Evolutionary conservation across 2,797 vertebrate species (phyloP), one percentile per base, ranked within the genome.

Genomic region (Lerista edwardsae): DNA sequence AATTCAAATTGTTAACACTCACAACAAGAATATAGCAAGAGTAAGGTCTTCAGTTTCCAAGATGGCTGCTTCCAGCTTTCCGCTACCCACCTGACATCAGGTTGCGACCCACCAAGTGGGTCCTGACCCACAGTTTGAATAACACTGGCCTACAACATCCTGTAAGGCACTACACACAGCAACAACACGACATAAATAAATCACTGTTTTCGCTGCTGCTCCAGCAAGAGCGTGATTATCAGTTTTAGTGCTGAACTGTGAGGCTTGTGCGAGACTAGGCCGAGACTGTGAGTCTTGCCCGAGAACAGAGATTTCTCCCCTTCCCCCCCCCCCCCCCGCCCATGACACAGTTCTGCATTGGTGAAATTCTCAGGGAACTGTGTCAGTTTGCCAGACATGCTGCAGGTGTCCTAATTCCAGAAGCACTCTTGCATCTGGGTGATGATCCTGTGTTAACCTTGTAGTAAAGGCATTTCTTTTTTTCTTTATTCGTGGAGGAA

Each of bases 371-470:
- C 17, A 11, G 59, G 65, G 71, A 79, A 41, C 27, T 6, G 2
- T 82, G 79, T 80, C 64, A 88, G 68, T 86, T 81, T 89, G 39
- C 69, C 76, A 47, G 29, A 41, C 80, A 71, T 79, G 57, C 82
- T 34, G 64, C 77, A 75, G 17, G 2, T 21, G 23, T 0, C 21
- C 81, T 34, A 34, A 44, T 61, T 74, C 79, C 1, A 23, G 67
- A 44, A 83, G 55, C 9, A 1, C 34, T 64, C 23, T 55, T 65
- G 29, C 4, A 27, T 39, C 27, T 7, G 44, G 61, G 21, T 15
- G 61, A 44, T 34, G 64, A 65, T 74, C 87, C 81, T 79, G 27
- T 80, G 34, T 62, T 73, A 86, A 55, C 31, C 0, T 41, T 81
- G 74, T 72, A 41, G 3, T 59, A 75, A 55, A 36, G 57, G 21